phyloP scores from a whole-genome alignment of 2,797 vertebrate species.

The Typhlichthys eigenmanni region DNA sequence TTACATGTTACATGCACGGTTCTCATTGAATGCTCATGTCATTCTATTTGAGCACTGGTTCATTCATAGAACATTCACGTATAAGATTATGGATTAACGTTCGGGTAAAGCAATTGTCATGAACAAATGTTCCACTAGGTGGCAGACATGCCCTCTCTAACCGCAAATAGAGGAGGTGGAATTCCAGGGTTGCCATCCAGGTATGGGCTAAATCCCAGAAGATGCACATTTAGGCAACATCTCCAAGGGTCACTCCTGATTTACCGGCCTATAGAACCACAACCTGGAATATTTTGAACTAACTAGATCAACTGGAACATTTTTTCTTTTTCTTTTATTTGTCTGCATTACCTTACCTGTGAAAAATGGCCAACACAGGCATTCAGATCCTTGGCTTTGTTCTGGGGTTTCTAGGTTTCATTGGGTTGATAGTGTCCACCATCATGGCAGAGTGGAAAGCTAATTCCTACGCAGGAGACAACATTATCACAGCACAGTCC shows the following conservation, averaged over 20 bases:
- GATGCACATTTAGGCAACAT: conserved; percentile 41
- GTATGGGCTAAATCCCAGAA: conserved; percentile 28
- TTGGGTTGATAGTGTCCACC: conserved; percentile 86
- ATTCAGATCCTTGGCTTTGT: conserved; percentile 88
- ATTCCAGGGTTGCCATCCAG: conserved; percentile 48
- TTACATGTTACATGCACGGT: not conserved
- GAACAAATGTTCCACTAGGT: conserved; percentile 42
- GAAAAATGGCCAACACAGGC: conserved; percentile 86
- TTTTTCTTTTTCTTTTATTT: not conserved
- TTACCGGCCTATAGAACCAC: conserved; percentile 12
- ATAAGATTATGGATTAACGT: not conserved
- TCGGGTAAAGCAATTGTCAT: not conserved
- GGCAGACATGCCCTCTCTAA: not conserved
- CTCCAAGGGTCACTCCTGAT: conserved; percentile 3
- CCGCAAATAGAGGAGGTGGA: not conserved
- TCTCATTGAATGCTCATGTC: too few species aligned
- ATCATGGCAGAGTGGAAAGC: conserved; percentile 94
- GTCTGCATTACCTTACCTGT: not conserved
- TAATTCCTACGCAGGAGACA: conserved; percentile 88
- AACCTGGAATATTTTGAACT: not conserved
- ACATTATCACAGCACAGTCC: conserved; percentile 92
- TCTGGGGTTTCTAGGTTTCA: conserved; percentile 86
- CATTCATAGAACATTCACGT: too few species aligned
- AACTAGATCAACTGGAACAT: not conserved
- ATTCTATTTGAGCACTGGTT: not conserved